phyloP scores from a whole-genome alignment of 2,888 invertebrate species.

The Cataglyphis rosenhaueri region DNA sequence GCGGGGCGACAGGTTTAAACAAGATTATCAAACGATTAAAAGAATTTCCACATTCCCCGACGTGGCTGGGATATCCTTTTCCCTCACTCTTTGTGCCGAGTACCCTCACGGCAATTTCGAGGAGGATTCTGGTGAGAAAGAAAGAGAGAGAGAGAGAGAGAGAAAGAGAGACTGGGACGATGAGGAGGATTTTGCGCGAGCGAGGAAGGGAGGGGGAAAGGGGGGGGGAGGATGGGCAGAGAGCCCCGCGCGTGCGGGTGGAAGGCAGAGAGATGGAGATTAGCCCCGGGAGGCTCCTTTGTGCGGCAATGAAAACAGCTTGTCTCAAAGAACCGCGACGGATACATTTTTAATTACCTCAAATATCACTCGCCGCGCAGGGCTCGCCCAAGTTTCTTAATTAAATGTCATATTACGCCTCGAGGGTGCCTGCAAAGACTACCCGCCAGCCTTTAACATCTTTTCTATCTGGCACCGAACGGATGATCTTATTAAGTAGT shows the following conservation, averaged over 20 bases:
- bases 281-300: conserved; percentile 83
- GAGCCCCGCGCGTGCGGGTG: conserved; percentile 25
- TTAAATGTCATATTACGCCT: conserved; percentile 84
- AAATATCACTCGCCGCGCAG: conserved; percentile 81
- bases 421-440: conserved; percentile 63
- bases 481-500: background rate
- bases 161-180: conserved; percentile 56
- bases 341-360: conserved; percentile 85
- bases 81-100: conserved; percentile 56
- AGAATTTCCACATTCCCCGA: conserved; percentile 76
- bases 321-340: conserved; percentile 84
- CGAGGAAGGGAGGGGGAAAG: conserved; percentile 20
- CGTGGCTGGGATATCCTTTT: conserved; percentile 41
- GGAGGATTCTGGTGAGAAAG: conserved; percentile 51
- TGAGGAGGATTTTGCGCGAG: conserved; percentile 52
- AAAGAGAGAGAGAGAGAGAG: conserved; percentile 27
- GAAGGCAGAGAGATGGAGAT: conserved; percentile 70
- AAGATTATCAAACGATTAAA: conserved; percentile 84
- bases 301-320: conserved; percentile 81
- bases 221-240: conserved; percentile 1
- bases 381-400: conserved; percentile 81
- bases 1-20: conserved; percentile 79
- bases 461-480: conserved; percentile 13
- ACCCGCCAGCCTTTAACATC: conserved; percentile 12
- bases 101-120: conserved; percentile 71